A percentile compares a stretch with the other conserved stretches of the same genome.
phyloP scores from a whole-genome alignment of 2,888 invertebrate genomes.

The Tinea pellionella region DNA sequence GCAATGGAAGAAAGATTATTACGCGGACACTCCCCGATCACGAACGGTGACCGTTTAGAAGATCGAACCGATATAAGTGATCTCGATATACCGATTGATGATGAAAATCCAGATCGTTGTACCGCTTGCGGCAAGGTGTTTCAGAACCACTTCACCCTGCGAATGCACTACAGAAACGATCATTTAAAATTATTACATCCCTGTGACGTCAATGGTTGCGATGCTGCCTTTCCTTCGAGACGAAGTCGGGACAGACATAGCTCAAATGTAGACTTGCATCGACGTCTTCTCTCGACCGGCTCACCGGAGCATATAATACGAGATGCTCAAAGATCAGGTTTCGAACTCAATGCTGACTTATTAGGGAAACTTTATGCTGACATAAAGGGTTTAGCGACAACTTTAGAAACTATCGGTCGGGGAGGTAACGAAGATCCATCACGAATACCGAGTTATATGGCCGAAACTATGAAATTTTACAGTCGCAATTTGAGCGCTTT shows the following conservation, averaged over 20 bases:
- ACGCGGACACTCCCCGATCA: conserved; percentile 61
- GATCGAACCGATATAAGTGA: conserved; percentile 57
- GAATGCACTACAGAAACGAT: conserved; percentile 91
- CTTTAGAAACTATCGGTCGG: conserved; percentile 73
- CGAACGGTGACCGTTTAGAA: conserved; percentile 55
- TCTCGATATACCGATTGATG: conserved; percentile 85
- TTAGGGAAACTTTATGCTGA: conserved; percentile 85
- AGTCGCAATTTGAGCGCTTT: conserved; percentile 54
- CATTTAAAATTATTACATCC: conserved; percentile 91
- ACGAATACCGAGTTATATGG: conserved; percentile 54
- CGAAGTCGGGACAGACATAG: conserved; percentile 72
- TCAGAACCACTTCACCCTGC: conserved; percentile 90
- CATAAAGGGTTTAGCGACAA: conserved; percentile 71
- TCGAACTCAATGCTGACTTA: conserved; percentile 83
- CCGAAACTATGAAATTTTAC: conserved; percentile 65
- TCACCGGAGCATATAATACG: conserved; percentile 26
- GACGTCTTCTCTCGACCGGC: conserved; percentile 58
- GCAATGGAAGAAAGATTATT: conserved; percentile 61
- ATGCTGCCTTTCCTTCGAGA: conserved; percentile 91
- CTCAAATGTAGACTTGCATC: conserved; percentile 67
- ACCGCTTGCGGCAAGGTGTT: conserved; percentile 89
- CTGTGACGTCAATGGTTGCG: conserved; percentile 91
- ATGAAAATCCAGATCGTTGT: conserved; percentile 87
- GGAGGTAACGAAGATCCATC: conserved; percentile 52
- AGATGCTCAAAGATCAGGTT: conserved; percentile 64